Evolutionary conservation across 2,797 vertebrate species (phyloP).

Genomic region (Euthynnus affinis): DNA sequence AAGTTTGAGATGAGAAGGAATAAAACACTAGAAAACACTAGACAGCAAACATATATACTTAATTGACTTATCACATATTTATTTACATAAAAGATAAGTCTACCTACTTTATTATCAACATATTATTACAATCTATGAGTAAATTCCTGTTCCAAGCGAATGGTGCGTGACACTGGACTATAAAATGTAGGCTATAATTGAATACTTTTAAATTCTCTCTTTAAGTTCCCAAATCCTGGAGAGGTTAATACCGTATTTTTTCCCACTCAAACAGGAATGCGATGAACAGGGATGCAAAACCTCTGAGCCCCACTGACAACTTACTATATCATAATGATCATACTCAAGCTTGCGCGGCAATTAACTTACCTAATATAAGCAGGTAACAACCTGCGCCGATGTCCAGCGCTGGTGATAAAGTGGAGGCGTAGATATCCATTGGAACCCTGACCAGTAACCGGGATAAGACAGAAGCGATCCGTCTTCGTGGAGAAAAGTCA

Average conservation of each 20-base stretch:
- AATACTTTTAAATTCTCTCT: neutral
- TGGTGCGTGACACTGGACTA: neutral
- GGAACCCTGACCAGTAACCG: neutral
- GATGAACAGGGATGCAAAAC: neutral
- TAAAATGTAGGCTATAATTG: neutral
- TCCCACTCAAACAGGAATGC: neutral
- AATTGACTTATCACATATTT: neutral
- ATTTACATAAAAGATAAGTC: neutral
- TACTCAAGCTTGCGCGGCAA: neutral
- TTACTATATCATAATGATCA: neutral
- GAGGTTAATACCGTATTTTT: neutral
- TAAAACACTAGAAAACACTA: neutral
- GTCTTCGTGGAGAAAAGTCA: slow-evolving; percentile 11
- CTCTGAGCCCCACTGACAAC: no score
- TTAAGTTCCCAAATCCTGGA: neutral
- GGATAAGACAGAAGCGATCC: neutral
- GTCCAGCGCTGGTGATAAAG: slow-evolving; percentile 80
- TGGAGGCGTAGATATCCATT: slow-evolving; percentile 82
- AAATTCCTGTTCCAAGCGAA: neutral
- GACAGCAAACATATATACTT: neutral
- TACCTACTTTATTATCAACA: neutral
- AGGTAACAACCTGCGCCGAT: slow-evolving; percentile 80
- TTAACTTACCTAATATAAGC: slow-evolving; percentile 79
- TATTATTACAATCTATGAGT: neutral
- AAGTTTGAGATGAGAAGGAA: neutral